These are phyloP conservation scores for Sepiola atlantica DNA, from an alignment of 2,888 invertebrate genomes.

Conservation along the genomic window DNA sequence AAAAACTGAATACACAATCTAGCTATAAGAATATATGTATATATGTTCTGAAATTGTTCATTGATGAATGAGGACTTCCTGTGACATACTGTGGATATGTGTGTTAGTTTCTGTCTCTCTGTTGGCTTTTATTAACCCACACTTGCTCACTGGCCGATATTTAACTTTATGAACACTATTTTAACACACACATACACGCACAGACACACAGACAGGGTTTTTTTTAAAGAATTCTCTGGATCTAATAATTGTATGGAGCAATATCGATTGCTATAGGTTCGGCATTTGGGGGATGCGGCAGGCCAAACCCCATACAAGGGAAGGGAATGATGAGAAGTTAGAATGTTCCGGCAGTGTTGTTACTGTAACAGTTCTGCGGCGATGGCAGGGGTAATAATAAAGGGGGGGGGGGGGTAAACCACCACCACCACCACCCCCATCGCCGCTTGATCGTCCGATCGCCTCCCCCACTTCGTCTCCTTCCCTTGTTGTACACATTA, in stretches of 20 bases:
- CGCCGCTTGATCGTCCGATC: too few relatives aligned
- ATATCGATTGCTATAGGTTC: background rate
- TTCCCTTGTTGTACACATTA: background rate
- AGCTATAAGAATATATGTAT: background rate
- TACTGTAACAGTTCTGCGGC: background rate
- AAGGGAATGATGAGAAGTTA: background rate
- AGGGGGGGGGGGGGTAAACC: background rate
- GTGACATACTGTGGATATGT: constrained; percentile 13
- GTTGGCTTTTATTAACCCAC: background rate
- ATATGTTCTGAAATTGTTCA: constrained; percentile 21
- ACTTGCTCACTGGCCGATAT: background rate
- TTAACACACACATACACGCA: background rate
- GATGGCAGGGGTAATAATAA: background rate
- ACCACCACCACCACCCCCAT: background rate
- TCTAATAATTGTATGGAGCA: background rate
- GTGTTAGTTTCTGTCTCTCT: background rate
- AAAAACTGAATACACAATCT: background rate
- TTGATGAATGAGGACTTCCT: background rate
- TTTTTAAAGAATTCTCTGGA: constrained; percentile 16
- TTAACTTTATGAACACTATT: background rate
- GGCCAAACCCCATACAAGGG: background rate
- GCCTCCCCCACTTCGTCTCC: too few relatives aligned
- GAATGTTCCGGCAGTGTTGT: background rate
- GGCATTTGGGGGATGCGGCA: constrained; percentile 19
- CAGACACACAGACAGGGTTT: background rate